Evolutionary conservation across 2,888 invertebrate species (phyloP), one percentile per base, ranked within the genome.

Genomic region (Phaonia tiefii): DNA sequence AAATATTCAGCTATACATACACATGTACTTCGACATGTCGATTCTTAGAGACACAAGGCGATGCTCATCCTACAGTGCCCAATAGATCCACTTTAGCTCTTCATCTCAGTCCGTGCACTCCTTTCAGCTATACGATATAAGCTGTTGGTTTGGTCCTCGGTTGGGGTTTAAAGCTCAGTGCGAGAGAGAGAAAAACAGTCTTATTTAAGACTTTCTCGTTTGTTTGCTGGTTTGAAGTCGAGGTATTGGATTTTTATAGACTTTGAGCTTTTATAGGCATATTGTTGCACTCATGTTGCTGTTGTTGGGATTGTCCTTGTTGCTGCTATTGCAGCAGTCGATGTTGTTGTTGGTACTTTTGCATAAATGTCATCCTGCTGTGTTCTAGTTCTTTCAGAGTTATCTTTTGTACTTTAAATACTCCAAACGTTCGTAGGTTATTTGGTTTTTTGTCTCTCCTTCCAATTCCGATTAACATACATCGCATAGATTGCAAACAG

Each of bases 331-430:
- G 25, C 20, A 60, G 44, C 63, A 69, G 60, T 37, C 49, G 44
- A 2, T 44, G 44, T 2, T 8, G n/a, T 11, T 13, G 13, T 2
- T 11, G 44, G 13, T 22, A 22, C 56, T 56, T 25, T 44, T 25
- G 56, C 65, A 74, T 63, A 87, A 86, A 85, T 87, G 88, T 87
- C 87, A 88, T 88, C 87, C 88, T 87, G 87, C 88, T 88, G 87
- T 87, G 88, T 87, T 87, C 88, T 85, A 88, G 87, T 87, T 87
- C 86, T 85, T 86, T 84, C 85, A 63, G 39, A 39, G 63, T 63
- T 63, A 63, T 42, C 63, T 63, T 63, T 63, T 63, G 39, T 63
- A 37, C 31, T 58, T 58, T 63, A 39, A 63, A 37, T 39, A 63
- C 22, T 39, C 42, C 20, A 20, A 63, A 42, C 11, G 80, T 77